A percentile compares a stretch with the other conserved stretches of the same genome.
These are phyloP conservation scores for Promerops cafer DNA, from an alignment of 2,113 vertebrate species.

Conservation along the genomic window DNA sequence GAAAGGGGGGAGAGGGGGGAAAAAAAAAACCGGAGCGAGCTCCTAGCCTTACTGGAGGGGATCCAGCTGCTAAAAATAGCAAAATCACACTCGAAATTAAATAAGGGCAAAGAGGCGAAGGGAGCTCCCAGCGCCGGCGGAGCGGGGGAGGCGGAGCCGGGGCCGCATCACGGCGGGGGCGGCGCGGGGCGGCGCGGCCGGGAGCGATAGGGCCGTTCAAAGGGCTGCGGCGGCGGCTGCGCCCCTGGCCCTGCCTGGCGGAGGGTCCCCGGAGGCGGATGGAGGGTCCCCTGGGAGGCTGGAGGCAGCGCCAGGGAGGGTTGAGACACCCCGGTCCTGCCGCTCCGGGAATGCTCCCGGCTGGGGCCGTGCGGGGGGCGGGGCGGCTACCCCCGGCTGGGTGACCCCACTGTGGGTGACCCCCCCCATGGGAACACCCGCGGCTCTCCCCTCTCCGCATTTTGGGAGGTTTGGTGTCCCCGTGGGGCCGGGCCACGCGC, in stretches of 20 bases:
- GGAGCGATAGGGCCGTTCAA: slow-evolving; percentile 20
- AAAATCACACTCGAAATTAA: slow-evolving; percentile 67
- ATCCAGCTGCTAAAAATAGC: slow-evolving; percentile 64
- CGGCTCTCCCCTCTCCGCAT: no score
- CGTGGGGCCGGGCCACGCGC: fast-evolving
- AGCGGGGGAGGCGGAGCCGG: slow-evolving; percentile 17
- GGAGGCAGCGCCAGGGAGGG: neutral
- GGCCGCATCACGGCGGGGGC: slow-evolving; percentile 38
- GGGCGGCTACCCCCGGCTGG: no score
- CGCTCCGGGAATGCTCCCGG: neutral
- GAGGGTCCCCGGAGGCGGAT: neutral
- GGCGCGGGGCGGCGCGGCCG: neutral
- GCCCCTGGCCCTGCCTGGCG: neutral
- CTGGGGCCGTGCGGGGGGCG: neutral
- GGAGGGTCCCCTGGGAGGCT: neutral
- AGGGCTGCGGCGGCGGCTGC: neutral
- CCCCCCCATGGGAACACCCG: no score
- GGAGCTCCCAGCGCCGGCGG: slow-evolving; percentile 43
- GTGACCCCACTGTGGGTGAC: neutral
- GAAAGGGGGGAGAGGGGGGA: fast-evolving
- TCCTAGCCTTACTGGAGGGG: slow-evolving; percentile 45
- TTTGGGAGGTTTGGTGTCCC: neutral
- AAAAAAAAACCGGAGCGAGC: neutral
- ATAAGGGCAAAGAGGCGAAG: slow-evolving; percentile 54
- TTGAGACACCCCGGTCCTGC: neutral